Evolutionary conservation across 2,888 invertebrate genomes (phyloP).

Genomic region (Caenorhabditis drosophilae): DNA sequence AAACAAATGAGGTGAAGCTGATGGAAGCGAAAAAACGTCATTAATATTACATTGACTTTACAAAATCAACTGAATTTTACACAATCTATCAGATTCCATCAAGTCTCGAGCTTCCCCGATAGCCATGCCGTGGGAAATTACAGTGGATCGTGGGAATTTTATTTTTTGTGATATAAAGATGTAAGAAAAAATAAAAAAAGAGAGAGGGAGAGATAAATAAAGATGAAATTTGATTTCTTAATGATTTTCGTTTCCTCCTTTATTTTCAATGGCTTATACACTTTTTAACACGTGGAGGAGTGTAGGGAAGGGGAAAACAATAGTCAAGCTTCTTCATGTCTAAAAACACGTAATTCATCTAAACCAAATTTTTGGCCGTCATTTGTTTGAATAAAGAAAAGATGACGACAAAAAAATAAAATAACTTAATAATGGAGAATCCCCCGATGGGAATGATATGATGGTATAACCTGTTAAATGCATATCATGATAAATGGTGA

Average conservation of each 20-base stretch:
- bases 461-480: conserved; percentile 5
- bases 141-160: conserved; percentile 3
- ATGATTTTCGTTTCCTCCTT: background rate
- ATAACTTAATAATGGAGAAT: background rate
- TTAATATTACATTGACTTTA: conserved; percentile 29
- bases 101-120: background rate
- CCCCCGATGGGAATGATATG: background rate
- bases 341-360: background rate
- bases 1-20: background rate
- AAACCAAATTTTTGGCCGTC: background rate
- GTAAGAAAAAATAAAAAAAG: background rate
- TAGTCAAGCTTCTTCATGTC: background rate
- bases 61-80: conserved; percentile 32
- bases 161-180: background rate
- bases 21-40: background rate
- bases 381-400: background rate
- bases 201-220: no score
- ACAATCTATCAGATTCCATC: conserved; percentile 7
- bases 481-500: conserved; percentile 2
- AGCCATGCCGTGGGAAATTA: conserved; percentile 4
- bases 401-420: background rate
- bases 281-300: background rate
- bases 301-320: background rate
- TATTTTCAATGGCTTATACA: background rate
- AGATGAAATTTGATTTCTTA: background rate